Base-by-base conservation (phyloP, 2,113 vertebrate species). In the Hoplias malabaricus region DNA sequence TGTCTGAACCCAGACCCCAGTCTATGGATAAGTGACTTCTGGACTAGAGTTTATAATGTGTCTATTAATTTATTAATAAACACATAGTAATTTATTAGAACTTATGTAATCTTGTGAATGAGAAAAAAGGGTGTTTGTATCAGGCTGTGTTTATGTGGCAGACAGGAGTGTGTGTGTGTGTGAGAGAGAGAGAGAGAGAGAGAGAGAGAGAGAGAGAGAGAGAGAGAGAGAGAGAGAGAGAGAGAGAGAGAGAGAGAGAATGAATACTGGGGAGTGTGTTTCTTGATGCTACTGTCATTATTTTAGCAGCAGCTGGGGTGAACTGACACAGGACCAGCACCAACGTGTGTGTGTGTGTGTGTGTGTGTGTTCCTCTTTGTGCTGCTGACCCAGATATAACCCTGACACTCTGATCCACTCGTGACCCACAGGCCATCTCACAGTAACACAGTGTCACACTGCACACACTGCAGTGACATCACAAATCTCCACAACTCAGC, bases 391-490 rank as follows among this genome's bases (percentile, higher is more conserved):
- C 43, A 29, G 38, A 21, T 53, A 31, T 19, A 14, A 75, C 72
- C 72, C 72, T 19, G 31, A 74, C 57, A 46, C 42, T 46, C 42
- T 46, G 42, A 46, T 46, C 48, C 42, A 34, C 71, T 73, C 12
- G 16, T 63, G 59, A 63, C 59, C 59, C 59, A 19, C 7, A 34
- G 31, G 2, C 33, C 16, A n/a, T 9, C 3, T 63, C 31, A 63
- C 48, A 70, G 29, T 54, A 13, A 72, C 50, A 71, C 69, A 43
- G 23, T 33, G 19, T 23, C 70, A 59, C 13, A 34, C n/a, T n/a
- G n/a, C 50, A 54, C 54, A 12, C 5, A 36, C n/a, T 36, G 25
- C 19, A 34, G 1, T 1, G 11, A 36, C 21, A 46, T 10, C 56
- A 48, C 1, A n/a, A 2, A 48, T 19, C 43, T 48, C 43, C 40